Conservation (phyloP, 2,113 vertebrate species). For the Polyodon spathula region DNA sequence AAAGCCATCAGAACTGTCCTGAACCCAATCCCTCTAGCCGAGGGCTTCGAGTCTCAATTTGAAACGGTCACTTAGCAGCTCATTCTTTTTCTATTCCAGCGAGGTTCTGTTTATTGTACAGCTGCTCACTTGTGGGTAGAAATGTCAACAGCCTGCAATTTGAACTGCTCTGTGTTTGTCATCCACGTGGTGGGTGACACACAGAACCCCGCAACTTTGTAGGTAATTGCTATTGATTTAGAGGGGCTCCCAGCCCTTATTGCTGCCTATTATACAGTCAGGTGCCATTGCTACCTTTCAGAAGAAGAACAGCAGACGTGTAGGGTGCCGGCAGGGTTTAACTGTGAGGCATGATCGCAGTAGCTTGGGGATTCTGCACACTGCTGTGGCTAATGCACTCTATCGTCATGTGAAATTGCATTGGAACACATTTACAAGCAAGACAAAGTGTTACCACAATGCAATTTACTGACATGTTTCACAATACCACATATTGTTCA, state of each 20-base stretch:
- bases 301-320: not conserved
- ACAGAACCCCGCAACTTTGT: conserved; percentile 1
- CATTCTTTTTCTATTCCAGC: not conserved
- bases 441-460: no score
- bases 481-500: no score
- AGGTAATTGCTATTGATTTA: conserved; percentile 12
- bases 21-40: not conserved
- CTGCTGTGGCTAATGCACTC: no score
- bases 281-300: not conserved
- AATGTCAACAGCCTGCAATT: conserved; percentile 6
- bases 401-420: no score
- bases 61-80: not conserved
- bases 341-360: no score
- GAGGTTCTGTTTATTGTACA: not conserved
- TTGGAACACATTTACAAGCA: no score
- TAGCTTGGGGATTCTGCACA: no score
- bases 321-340: no score
- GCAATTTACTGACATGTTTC: no score
- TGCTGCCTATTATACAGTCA: not conserved
- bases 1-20: not conserved
- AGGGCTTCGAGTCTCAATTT: not conserved
- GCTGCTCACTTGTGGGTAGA: conserved; percentile 5
- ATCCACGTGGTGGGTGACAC: not conserved
- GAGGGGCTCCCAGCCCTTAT: not conserved
- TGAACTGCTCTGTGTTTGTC: conserved; percentile 12